Conservation (phyloP, 2,113 vertebrate genomes). For the Podarcis cretensis region DNA sequence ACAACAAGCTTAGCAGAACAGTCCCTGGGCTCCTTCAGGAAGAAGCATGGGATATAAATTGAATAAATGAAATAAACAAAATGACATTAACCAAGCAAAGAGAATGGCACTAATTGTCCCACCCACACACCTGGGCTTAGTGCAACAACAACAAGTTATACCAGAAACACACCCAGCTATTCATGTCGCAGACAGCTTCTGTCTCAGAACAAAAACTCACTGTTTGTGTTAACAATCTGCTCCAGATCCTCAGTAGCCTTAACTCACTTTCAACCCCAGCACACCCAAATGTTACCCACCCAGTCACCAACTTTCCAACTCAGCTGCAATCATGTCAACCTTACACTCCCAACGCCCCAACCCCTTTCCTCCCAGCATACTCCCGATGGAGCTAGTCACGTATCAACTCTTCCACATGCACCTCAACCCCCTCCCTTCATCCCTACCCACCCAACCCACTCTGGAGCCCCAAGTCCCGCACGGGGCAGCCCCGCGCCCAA, state of each 20-base stretch:
- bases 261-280: background rate
- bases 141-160: background rate
- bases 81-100: background rate
- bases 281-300: background rate
- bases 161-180: constrained; percentile 3
- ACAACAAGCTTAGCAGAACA: background rate
- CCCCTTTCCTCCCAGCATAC: background rate
- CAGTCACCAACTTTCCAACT: background rate
- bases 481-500: background rate
- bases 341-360: background rate
- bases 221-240: background rate
- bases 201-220: background rate
- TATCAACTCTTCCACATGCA: background rate
- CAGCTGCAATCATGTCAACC: too few species aligned
- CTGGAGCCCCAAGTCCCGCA: too few species aligned
- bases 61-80: background rate
- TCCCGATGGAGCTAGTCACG: background rate
- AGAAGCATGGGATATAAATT: too few species aligned
- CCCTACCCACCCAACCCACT: background rate
- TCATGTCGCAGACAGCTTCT: background rate
- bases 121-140: background rate
- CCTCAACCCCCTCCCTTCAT: background rate
- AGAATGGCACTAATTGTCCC: background rate
- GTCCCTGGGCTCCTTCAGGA: background rate
- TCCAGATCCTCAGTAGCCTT: background rate